Conservation (phyloP, 2,888 invertebrate species). For the Caenorhabditis sp. region DNA sequence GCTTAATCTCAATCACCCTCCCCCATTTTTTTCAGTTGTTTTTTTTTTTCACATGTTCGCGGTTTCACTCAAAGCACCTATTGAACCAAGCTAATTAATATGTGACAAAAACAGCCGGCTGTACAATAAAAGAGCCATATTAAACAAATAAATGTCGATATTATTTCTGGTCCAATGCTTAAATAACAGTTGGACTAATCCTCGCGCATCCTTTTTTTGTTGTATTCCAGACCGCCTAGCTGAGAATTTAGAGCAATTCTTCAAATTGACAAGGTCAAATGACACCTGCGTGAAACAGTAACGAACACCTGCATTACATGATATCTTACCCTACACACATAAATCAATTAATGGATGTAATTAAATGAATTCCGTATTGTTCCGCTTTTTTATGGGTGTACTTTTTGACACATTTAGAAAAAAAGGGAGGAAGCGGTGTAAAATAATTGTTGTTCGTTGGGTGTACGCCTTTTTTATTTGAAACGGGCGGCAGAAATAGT, state of each 20-base stretch:
- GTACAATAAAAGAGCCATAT: background rate
- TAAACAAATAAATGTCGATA: background rate
- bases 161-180: background rate
- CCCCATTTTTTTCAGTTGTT: background rate
- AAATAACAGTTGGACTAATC: background rate
- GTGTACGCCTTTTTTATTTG: background rate
- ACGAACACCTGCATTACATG: background rate
- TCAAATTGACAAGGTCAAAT: background rate
- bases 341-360: conserved; percentile 1
- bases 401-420: background rate
- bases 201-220: background rate
- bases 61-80: background rate
- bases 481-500: background rate
- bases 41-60: background rate
- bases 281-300: background rate
- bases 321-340: background rate
- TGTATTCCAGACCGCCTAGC: no score
- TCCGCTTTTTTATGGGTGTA: background rate
- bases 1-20: background rate
- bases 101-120: background rate
- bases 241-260: background rate
- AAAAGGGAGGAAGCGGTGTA: background rate
- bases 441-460: background rate
- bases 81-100: background rate
- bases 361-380: background rate